A percentile compares a stretch with the other conserved stretches of the same genome.
Evolutionary conservation across 2,888 invertebrate genomes (phyloP).

Genomic region (Gerris lacustris): DNA sequence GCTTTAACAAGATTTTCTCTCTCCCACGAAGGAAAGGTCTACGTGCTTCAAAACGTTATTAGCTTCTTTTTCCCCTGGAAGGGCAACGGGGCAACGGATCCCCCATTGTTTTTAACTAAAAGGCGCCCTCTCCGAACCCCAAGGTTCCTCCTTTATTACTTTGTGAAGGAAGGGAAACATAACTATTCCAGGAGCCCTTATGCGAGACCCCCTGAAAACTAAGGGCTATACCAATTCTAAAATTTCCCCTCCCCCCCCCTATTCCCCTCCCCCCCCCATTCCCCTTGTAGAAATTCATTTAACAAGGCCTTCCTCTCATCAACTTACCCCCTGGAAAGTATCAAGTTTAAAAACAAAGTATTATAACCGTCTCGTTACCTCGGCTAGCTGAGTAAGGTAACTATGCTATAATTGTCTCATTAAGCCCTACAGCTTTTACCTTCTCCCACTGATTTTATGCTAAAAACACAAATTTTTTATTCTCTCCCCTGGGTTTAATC

Average conservation of each 20-base stretch:
- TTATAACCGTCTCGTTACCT: background rate
- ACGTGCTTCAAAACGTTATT: slow-evolving; percentile 3
- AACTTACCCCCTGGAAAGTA: background rate
- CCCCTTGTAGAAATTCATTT: background rate
- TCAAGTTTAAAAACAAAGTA: background rate
- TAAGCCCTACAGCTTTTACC: background rate
- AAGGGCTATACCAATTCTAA: no score
- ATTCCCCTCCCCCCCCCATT: background rate
- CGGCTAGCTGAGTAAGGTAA: background rate
- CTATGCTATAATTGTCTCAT: background rate
- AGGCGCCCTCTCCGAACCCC: background rate
- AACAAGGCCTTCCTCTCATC: background rate
- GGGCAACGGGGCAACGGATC: background rate
- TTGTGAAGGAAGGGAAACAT: background rate
- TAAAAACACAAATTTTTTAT: no score
- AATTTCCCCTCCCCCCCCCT: no score
- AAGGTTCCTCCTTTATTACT: background rate
- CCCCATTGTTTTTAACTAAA: slow-evolving; percentile 1
- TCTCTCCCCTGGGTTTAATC: no score
- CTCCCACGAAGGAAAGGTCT: background rate
- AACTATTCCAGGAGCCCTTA: background rate
- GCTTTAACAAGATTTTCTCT: background rate
- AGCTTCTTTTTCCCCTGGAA: background rate
- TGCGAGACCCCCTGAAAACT: no score
- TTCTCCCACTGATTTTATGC: no score